Evolutionary conservation across 2,797 vertebrate species (phyloP), one percentile per base, ranked within the genome.

Genomic region (Crossoptilon crossoptilon): DNA sequence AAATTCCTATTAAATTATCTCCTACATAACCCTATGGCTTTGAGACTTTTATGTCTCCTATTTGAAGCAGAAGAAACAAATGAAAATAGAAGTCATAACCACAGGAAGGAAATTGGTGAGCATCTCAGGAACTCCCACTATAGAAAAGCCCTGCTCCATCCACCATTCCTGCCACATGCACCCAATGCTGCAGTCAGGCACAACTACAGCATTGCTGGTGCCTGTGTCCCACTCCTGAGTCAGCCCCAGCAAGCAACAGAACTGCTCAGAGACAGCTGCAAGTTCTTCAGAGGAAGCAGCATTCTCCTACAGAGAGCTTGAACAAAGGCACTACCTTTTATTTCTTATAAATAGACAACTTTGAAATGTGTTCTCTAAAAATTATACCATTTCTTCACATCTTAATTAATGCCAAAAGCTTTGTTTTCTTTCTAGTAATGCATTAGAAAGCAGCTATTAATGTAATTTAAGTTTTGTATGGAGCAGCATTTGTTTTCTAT

Each of bases 401-500:
- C 95, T 94, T 97, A 97, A 96, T 97, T 97, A 97, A 96, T 96
- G 94, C 96, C 97, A 96, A 97, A 95, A 93, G 91, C 91, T 96
- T 97, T 77, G 93, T 95, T 97, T 96, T 90, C 80, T 91, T 97
- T 95, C 97, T 93, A 96, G 93, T 56, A 92, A 87, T 84, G 81
- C 96, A 97, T 94, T 84, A 97, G 90, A 97, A 97, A 97, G 84
- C 92, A 94, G 87, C 85, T 97, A 97, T 97, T 97, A 97, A 97
- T 96, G 84, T 96, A 97, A 97, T 96, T 95, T 97, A 96, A 96
- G 96, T 97, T 95, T 96, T 96, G 81, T 81, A 55, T 88, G 83
- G 78, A 95, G 44, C 6, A 82, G 93, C 97, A 97, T 97, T 98
- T 98, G 96, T 96, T 98, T 98, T 97, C 88, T 91, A 95, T 98